Conservation (phyloP, 1,140 invertebrate genomes). For the Anagrus nilaparvatae region DNA sequence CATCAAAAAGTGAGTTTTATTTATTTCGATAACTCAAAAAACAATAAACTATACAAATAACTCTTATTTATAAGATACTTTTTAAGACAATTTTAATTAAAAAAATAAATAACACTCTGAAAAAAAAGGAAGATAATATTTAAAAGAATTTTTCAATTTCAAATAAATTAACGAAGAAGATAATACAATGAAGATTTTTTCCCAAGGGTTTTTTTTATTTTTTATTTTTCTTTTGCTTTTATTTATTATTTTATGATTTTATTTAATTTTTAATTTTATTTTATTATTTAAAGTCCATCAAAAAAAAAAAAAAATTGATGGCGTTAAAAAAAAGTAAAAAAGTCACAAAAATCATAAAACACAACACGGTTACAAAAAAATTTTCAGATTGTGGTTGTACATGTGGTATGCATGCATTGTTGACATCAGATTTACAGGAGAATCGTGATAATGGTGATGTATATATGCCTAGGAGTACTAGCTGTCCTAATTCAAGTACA, state of each 20-base stretch:
- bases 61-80: too few species aligned
- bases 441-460: slow-evolving; percentile 34
- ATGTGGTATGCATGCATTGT: slow-evolving; percentile 43
- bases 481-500: slow-evolving; percentile 47
- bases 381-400: slow-evolving; percentile 41
- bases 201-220: slow-evolving; percentile 5
- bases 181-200: too few species aligned
- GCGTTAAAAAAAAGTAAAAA: slow-evolving; percentile 14
- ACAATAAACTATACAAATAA: too few species aligned
- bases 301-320: too few species aligned
- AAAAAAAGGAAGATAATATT: too few species aligned
- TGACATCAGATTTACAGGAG: slow-evolving; percentile 54
- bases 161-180: too few species aligned
- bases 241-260: slow-evolving; percentile 8
- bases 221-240: slow-evolving; percentile 14
- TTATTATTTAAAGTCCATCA: slow-evolving; percentile 7
- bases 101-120: too few species aligned
- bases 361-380: slow-evolving; percentile 27
- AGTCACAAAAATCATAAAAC: slow-evolving; percentile 19
- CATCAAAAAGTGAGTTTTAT: slow-evolving; percentile 79
- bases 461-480: slow-evolving; percentile 39
- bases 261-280: slow-evolving; percentile 11
- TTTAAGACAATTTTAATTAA: too few species aligned
- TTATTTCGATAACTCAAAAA: neutral
- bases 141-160: too few species aligned